phyloP scores from a whole-genome alignment of 2,888 invertebrate species.

The Eumerus sabulonum region DNA sequence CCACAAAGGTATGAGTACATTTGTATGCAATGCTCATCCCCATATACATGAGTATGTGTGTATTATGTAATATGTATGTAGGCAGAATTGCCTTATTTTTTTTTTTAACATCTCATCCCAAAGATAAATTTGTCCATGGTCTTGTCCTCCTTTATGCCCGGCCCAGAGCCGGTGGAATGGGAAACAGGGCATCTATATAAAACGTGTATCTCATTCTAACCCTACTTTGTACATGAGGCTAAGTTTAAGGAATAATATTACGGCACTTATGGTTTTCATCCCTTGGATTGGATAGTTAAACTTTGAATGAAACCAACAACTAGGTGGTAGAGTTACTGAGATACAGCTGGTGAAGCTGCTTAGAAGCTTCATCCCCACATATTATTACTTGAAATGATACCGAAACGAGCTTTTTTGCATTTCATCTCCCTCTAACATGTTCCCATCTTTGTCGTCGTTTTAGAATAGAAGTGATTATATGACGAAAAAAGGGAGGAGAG shows the following conservation, averaged over 20 bases:
- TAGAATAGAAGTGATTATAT: slow-evolving; percentile 16
- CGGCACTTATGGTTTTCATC: slow-evolving; percentile 15
- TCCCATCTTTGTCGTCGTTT: neutral
- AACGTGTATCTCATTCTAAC: neutral
- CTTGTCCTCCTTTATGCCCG: neutral
- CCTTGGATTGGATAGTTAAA: slow-evolving; percentile 9
- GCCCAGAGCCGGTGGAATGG: neutral
- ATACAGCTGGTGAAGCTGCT: slow-evolving; percentile 23
- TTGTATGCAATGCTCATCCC: too few relatives aligned
- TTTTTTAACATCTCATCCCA: neutral
- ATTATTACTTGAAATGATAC: slow-evolving; percentile 8
- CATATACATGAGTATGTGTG: too few relatives aligned
- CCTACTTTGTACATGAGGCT: slow-evolving; percentile 16
- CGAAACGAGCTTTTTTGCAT: slow-evolving; percentile 32
- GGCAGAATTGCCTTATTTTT: too few relatives aligned
- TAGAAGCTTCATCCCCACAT: slow-evolving; percentile 25
- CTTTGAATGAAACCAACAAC: slow-evolving; percentile 27
- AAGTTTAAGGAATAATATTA: slow-evolving; percentile 31
- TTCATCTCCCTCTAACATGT: neutral
- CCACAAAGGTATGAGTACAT: too few relatives aligned
- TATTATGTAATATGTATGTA: too few relatives aligned
- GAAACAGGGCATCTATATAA: slow-evolving; percentile 7
- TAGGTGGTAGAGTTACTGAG: slow-evolving; percentile 17
- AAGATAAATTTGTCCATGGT: slow-evolving; percentile 27
- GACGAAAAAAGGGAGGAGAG: neutral